A percentile compares a stretch with the other conserved stretches of the same genome.
Evolutionary conservation across 2,888 invertebrate genomes (phyloP).

Genomic region (Oegoconia quadripuncta): DNA sequence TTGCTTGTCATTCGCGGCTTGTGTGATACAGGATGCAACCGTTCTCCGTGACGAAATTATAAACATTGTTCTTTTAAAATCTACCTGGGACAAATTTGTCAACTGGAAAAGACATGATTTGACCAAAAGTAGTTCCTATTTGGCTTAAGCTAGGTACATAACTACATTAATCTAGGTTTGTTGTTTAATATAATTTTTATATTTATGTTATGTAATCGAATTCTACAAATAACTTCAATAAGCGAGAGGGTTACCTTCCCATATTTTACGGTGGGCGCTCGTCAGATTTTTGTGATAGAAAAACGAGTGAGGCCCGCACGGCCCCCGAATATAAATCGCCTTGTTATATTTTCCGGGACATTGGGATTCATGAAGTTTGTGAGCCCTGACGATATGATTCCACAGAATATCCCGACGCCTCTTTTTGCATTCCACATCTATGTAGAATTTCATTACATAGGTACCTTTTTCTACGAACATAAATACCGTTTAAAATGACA

Average conservation of each 20-base stretch:
- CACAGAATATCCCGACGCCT: constrained; percentile 33
- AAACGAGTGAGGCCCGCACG: constrained; percentile 56
- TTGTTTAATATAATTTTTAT: no score
- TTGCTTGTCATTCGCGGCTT: constrained; percentile 68
- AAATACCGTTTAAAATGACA: no score
- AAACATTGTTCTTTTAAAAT: constrained; percentile 31
- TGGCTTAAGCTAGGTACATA: no score
- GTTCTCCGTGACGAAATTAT: constrained; percentile 66
- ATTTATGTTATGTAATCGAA: background rate
- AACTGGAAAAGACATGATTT: no score
- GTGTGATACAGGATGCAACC: constrained; percentile 71
- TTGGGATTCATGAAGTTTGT: constrained; percentile 76
- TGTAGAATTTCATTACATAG: background rate
- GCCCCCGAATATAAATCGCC: constrained; percentile 74
- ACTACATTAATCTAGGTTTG: no score
- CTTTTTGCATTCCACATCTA: constrained; percentile 19
- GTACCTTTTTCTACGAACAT: background rate
- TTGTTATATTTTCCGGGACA: constrained; percentile 77
- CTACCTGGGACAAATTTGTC: no score
- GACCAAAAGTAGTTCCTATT: background rate
- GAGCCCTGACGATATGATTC: constrained; percentile 59
- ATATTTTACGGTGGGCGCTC: constrained; percentile 40
- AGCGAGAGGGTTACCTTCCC: constrained; percentile 29
- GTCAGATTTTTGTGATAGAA: constrained; percentile 70
- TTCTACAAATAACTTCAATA: constrained; percentile 24